Conservation (phyloP, 2,797 vertebrate genomes). For the Odontamblyopus lacepedii region DNA sequence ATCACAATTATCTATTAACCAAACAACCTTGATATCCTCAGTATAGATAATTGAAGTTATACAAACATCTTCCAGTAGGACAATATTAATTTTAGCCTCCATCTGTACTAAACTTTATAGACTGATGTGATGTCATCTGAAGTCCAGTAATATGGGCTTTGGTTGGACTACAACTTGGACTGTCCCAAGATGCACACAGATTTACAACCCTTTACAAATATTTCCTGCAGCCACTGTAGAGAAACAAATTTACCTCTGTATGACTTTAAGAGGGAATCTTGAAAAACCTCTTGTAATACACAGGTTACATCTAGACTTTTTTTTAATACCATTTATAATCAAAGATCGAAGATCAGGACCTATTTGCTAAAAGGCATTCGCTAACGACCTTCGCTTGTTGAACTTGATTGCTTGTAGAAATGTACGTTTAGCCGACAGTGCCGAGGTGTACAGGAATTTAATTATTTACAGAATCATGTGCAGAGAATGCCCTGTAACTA, state of each 20-base stretch:
- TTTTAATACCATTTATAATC: not conserved
- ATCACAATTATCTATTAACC: too few species aligned
- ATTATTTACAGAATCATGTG: conserved; percentile 1
- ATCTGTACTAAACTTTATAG: too few species aligned
- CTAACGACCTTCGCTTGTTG: not conserved
- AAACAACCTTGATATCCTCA: too few species aligned
- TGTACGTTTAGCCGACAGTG: not conserved
- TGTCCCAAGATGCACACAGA: too few species aligned
- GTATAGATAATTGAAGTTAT: too few species aligned
- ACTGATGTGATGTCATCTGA: too few species aligned
- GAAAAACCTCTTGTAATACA: not conserved
- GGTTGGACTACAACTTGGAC: too few species aligned
- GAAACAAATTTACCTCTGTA: not conserved
- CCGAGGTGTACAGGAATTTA: not conserved
- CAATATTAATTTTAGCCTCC: too few species aligned
- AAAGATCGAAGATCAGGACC: not conserved
- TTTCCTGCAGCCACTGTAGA: not conserved
- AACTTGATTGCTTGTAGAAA: not conserved
- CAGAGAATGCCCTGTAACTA: conserved; percentile 2
- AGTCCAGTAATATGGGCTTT: too few species aligned
- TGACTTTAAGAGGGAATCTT: not conserved
- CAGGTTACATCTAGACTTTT: not conserved
- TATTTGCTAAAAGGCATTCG: not conserved
- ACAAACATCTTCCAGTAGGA: too few species aligned
- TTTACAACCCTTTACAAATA: not conserved